These are phyloP conservation scores for Laterallus jamaicensis DNA, from an alignment of 2,113 vertebrate species.

Conservation along the genomic window DNA sequence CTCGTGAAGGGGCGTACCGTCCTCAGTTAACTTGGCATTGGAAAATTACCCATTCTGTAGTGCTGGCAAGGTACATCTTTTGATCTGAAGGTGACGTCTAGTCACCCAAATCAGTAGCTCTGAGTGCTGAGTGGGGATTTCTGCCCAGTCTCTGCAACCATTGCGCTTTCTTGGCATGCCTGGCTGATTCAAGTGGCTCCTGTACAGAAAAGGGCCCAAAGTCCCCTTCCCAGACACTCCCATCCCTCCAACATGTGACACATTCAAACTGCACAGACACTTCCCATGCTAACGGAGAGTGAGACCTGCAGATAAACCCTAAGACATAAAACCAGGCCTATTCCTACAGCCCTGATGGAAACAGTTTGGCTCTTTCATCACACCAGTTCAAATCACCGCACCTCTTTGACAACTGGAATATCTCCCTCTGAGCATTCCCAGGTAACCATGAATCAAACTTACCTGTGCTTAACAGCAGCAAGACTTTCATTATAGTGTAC, in stretches of 20 bases:
- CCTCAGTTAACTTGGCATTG: background rate
- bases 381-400: background rate
- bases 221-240: background rate
- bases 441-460: background rate
- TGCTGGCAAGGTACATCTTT: background rate
- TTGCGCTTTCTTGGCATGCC: background rate
- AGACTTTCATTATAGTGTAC: conserved; percentile 96
- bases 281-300: rapidly evolving
- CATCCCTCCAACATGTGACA: background rate
- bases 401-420: rapidly evolving
- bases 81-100: background rate
- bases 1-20: background rate
- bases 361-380: background rate
- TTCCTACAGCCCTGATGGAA: background rate
- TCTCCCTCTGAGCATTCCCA: background rate
- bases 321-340: background rate
- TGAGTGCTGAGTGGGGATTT: background rate
- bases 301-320: background rate
- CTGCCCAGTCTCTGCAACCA: background rate
- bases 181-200: rapidly evolving
- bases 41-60: background rate
- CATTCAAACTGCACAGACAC: background rate
- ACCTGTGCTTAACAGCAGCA: conserved; percentile 98
- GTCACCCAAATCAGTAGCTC: background rate
- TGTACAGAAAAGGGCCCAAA: rapidly evolving